These are phyloP conservation scores for Manduca sexta DNA, from an alignment of 1,140 invertebrate genomes.

Conservation along the genomic window DNA sequence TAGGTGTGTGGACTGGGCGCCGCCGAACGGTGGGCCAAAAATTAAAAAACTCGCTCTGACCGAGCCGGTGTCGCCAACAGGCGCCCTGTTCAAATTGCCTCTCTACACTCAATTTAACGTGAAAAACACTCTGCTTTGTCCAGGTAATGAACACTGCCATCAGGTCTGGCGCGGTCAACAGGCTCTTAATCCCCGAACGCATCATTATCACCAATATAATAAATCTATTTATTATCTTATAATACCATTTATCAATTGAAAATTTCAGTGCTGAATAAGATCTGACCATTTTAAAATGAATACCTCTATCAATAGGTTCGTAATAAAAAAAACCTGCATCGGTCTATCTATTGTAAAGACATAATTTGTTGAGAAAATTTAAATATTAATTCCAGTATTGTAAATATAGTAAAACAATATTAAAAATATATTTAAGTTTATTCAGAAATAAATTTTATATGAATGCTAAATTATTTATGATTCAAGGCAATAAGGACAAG, in stretches of 20 bases:
- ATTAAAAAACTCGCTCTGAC: conserved; percentile 41
- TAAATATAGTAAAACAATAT: too few relatives aligned
- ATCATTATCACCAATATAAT: conserved; percentile 11
- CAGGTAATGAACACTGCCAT: conserved; percentile 52
- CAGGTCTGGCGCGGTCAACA: conserved; percentile 32
- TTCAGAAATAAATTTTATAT: too few relatives aligned
- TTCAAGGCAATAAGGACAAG: too few relatives aligned
- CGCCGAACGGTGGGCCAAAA: conserved; percentile 27
- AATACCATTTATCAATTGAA: neutral
- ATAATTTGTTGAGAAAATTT: too few relatives aligned
- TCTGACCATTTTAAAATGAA: too few relatives aligned
- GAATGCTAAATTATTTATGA: too few relatives aligned
- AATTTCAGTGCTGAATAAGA: too few relatives aligned
- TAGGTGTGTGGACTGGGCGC: conserved; percentile 4
- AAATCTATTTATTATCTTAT: neutral
- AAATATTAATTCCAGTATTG: too few relatives aligned
- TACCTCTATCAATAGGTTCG: too few relatives aligned
- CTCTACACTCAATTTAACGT: conserved; percentile 68
- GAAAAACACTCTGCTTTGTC: conserved; percentile 66
- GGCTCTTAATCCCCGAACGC: conserved; percentile 23
- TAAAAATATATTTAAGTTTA: too few relatives aligned
- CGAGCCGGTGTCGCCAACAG: conserved; percentile 38
- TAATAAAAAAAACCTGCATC: too few relatives aligned
- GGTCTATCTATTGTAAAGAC: too few relatives aligned
- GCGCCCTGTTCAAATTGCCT: conserved; percentile 52